These are phyloP conservation scores for Lissocephala sabroskyi DNA, from an alignment of 2,888 invertebrate genomes.

Conservation along the genomic window DNA sequence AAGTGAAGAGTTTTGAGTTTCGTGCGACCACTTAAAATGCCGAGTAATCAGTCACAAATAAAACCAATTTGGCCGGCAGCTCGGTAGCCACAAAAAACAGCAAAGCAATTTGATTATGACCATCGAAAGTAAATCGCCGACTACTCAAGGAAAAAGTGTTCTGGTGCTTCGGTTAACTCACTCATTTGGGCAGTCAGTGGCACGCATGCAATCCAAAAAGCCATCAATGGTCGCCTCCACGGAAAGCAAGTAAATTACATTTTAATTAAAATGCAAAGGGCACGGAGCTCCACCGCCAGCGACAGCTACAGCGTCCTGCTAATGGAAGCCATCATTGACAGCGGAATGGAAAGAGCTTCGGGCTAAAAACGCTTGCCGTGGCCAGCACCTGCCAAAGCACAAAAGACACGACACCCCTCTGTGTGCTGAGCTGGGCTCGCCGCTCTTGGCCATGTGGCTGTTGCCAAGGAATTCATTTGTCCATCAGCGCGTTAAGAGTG, in stretches of 20 bases:
- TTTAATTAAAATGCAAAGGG: conserved; percentile 50
- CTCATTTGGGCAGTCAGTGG: background rate
- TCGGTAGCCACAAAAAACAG: conserved; percentile 12
- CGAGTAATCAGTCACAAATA: conserved; percentile 25
- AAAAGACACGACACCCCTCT: too few relatives aligned
- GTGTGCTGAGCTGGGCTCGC: too few relatives aligned
- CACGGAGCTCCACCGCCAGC: conserved; percentile 7
- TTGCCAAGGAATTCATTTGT: conserved; percentile 46
- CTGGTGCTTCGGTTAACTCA: background rate
- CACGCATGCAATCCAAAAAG: background rate
- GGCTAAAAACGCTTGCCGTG: background rate
- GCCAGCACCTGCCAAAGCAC: background rate
- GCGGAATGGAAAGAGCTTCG: conserved; percentile 1
- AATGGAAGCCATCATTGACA: conserved; percentile 37
- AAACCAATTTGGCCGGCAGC: conserved; percentile 24
- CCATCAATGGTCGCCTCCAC: conserved; percentile 17
- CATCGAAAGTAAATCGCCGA: background rate
- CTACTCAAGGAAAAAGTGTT: background rate
- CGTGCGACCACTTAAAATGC: background rate
- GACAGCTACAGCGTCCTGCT: conserved; percentile 5
- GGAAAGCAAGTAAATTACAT: conserved; percentile 51
- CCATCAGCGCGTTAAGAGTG: conserved; percentile 31
- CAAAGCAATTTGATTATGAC: conserved; percentile 1
- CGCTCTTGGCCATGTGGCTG: too few relatives aligned
- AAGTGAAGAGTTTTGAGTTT: background rate